Conservation (phyloP, 2,888 invertebrate species). For the Horisme vitalbata region DNA sequence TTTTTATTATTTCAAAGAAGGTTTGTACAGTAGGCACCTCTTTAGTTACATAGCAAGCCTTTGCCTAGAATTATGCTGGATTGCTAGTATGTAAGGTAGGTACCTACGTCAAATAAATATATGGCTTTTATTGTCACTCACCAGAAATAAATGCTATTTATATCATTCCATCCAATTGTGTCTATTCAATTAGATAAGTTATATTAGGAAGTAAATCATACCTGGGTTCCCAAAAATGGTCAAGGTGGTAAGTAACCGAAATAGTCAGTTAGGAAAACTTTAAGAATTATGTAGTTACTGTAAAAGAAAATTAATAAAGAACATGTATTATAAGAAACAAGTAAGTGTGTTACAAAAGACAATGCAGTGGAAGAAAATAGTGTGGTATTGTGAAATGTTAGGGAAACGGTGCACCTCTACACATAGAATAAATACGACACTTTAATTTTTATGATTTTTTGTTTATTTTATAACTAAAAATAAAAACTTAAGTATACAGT, state of each 20-base stretch:
- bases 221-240: conserved; percentile 28
- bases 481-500: conserved; percentile 81
- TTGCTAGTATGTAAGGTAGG: too few relatives aligned
- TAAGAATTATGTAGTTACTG: conserved; percentile 7
- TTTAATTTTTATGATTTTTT: conserved; percentile 68
- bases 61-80: too few relatives aligned
- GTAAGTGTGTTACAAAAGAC: conserved; percentile 53
- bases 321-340: conserved; percentile 2
- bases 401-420: conserved; percentile 59
- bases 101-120: too few relatives aligned
- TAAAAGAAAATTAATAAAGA: conserved; percentile 12
- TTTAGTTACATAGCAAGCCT: too few relatives aligned
- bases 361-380: conserved; percentile 44
- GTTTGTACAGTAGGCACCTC: too few relatives aligned
- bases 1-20: too few relatives aligned
- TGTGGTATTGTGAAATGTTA: conserved; percentile 62
- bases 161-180: conserved; percentile 5
- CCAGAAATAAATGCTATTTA: conserved; percentile 10
- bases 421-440: conserved; percentile 62
- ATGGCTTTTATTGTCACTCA: conserved; percentile 24
- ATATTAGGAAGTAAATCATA: conserved; percentile 30
- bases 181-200: background rate
- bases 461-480: conserved; percentile 82
- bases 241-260: conserved; percentile 16
- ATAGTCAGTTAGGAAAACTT: conserved; percentile 14